Conservation (phyloP, 1,140 invertebrate genomes). For the Neuroterus valhalla region DNA sequence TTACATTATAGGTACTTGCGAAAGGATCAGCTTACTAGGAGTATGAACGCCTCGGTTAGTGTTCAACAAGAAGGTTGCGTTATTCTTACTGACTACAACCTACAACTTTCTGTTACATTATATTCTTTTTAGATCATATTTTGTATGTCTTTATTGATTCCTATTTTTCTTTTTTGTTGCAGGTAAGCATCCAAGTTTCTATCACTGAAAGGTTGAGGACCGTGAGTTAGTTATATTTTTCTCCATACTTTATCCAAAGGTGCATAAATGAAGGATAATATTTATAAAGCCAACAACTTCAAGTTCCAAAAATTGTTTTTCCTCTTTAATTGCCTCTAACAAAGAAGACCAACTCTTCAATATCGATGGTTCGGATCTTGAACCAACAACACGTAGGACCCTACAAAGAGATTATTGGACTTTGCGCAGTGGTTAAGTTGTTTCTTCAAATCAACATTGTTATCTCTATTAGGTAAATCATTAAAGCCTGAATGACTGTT, state of each 20-base stretch:
- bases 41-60: no score
- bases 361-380: neutral
- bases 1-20: no score
- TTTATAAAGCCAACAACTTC: neutral
- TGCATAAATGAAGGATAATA: neutral
- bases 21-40: no score
- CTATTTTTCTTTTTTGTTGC: neutral
- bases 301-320: neutral
- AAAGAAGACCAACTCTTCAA: neutral
- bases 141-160: neutral
- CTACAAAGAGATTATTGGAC: neutral
- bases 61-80: no score
- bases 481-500: neutral
- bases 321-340: neutral
- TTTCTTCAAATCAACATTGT: neutral
- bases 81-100: no score
- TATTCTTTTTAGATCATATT: neutral
- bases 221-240: neutral
- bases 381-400: neutral
- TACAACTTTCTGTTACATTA: neutral
- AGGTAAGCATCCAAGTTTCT: neutral
- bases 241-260: neutral
- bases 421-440: neutral
- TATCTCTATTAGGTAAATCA: conserved; percentile 1
- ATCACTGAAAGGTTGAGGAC: neutral